Conservation (phyloP, 53 echinoderm and acorn worm species). For the Henricia sp. region DNA sequence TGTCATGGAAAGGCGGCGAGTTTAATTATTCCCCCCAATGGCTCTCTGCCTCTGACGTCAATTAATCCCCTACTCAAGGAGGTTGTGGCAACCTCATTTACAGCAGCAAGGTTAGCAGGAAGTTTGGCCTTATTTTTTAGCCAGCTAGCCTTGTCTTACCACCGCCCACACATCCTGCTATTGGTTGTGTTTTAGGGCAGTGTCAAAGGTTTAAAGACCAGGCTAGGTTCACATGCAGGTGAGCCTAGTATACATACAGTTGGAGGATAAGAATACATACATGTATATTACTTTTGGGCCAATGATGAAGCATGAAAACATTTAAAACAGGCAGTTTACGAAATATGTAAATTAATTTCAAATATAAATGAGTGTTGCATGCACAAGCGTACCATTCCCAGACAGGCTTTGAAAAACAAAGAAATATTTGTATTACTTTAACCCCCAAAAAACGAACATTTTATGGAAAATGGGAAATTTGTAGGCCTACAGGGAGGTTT, state of each 20-base stretch:
- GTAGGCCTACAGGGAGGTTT: too few relatives aligned
- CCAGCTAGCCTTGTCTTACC: not conserved
- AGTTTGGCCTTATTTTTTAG: constrained; percentile 34
- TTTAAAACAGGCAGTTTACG: too few relatives aligned
- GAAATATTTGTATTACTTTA: too few relatives aligned
- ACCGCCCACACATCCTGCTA: too few relatives aligned
- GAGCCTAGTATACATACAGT: not conserved
- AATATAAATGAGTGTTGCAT: too few relatives aligned
- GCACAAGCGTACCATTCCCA: too few relatives aligned
- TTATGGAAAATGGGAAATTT: too few relatives aligned
- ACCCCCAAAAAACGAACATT: too few relatives aligned
- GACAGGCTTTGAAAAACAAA: not conserved
- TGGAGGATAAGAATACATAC: not conserved
- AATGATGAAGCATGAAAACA: not conserved
- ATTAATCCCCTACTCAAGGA: constrained; percentile 22
- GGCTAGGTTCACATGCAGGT: not conserved
- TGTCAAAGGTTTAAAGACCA: not conserved
- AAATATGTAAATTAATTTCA: too few relatives aligned
- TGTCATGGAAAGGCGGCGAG: constrained; percentile 11
- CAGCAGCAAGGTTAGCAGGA: constrained; percentile 25
- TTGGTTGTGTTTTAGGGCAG: not conserved
- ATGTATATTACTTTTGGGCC: not conserved
- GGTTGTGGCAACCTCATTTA: constrained; percentile 8
- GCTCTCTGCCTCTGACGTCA: constrained; percentile 20
- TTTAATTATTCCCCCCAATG: constrained; percentile 1